Conservation (phyloP, 1,140 invertebrate species). For the Coboldia fuscipes region DNA sequence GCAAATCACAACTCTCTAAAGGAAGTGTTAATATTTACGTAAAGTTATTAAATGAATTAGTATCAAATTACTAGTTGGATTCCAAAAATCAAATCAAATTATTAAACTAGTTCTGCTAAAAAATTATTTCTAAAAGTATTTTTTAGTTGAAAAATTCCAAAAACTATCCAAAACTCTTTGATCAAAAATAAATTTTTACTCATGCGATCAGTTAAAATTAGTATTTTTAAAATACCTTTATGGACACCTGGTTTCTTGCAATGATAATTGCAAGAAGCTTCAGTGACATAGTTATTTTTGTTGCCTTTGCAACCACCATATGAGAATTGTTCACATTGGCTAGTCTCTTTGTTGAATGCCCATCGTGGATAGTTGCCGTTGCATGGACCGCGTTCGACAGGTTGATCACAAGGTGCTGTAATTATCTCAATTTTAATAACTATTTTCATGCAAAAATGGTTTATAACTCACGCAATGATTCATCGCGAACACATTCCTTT, state of each 20-base stretch:
- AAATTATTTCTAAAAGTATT: neutral
- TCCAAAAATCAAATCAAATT: constrained; percentile 4
- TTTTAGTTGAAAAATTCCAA: neutral
- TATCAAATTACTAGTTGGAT: constrained; percentile 6
- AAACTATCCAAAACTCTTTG: constrained; percentile 8
- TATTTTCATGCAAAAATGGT: neutral
- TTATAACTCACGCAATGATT: constrained; percentile 36
- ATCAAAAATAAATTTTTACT: too few relatives aligned
- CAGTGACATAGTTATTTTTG: constrained; percentile 64
- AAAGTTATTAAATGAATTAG: constrained; percentile 5
- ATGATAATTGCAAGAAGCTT: constrained; percentile 54
- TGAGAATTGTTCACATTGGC: constrained; percentile 49
- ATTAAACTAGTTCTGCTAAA: neutral
- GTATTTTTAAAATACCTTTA: constrained; percentile 52
- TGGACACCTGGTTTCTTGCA: constrained; percentile 48
- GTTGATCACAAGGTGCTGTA: constrained; percentile 60
- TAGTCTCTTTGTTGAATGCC: constrained; percentile 51
- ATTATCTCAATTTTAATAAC: neutral
- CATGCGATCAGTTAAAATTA: too few relatives aligned
- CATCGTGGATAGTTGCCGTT: constrained; percentile 59
- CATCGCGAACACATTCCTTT: constrained; percentile 44
- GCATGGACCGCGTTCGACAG: constrained; percentile 61
- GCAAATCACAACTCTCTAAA: constrained; percentile 57
- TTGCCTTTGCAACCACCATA: constrained; percentile 87
- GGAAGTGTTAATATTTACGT: neutral